Conservation (phyloP, 2,888 invertebrate genomes). For the Pinctada fucata region DNA sequence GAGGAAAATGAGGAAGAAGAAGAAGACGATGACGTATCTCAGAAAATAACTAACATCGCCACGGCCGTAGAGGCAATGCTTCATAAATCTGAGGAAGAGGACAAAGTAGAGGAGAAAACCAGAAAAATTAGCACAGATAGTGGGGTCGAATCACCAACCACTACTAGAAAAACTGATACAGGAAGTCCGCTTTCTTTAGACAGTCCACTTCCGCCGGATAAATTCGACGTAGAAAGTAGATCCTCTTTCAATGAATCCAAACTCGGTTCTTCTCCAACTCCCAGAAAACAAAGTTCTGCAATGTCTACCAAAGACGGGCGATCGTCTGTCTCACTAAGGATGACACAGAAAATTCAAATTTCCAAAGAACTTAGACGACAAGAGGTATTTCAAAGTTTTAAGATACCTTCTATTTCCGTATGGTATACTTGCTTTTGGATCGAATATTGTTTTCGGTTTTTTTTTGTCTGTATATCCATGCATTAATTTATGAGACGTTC, state of each 20-base stretch:
- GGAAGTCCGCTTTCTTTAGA: neutral
- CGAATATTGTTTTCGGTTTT: no score
- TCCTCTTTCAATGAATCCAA: neutral
- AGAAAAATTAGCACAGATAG: neutral
- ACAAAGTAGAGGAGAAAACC: neutral
- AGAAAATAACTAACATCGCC: conserved; percentile 11
- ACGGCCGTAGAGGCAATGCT: conserved; percentile 15
- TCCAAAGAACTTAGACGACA: conserved; percentile 47
- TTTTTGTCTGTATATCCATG: no score
- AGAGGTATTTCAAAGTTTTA: conserved; percentile 32
- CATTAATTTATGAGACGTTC: no score
- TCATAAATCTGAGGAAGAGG: conserved; percentile 18
- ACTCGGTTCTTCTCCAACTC: conserved; percentile 6
- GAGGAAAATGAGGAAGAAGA: conserved; percentile 47
- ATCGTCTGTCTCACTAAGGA: conserved; percentile 42
- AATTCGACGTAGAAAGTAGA: conserved; percentile 7
- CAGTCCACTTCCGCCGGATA: neutral
- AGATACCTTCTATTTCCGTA: no score
- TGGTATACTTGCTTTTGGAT: no score
- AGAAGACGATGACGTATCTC: conserved; percentile 44
- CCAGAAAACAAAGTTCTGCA: neutral
- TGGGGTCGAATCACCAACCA: neutral
- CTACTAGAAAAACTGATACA: conserved; percentile 4
- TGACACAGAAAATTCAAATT: conserved; percentile 43
- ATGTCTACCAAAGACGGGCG: conserved; percentile 21